A percentile compares a stretch with the other conserved stretches of the same genome.
These are phyloP conservation scores for Calosoma granatense DNA, from an alignment of 1,140 invertebrate genomes.

Conservation along the genomic window DNA sequence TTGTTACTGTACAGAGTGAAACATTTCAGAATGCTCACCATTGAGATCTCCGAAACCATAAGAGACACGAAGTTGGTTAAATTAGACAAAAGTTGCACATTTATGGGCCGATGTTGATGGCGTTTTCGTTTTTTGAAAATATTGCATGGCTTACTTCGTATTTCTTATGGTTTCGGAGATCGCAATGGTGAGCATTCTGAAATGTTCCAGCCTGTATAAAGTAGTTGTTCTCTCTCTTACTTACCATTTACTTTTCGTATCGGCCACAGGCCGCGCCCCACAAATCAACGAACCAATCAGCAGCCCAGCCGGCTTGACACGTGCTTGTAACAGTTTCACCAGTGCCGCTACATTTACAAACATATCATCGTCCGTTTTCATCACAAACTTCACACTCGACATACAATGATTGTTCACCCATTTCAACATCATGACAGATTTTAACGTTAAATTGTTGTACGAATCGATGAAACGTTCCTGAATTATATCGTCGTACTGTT, in stretches of 20 bases:
- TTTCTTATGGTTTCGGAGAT: too few species aligned
- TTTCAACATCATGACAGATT: conserved; percentile 77
- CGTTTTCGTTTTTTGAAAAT: too few species aligned
- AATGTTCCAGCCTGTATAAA: too few species aligned
- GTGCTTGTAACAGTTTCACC: conserved; percentile 32
- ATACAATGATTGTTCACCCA: conserved; percentile 60
- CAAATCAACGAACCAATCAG: conserved; percentile 66
- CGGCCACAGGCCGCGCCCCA: conserved; percentile 57
- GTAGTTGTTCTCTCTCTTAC: too few species aligned
- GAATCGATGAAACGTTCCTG: conserved; percentile 82
- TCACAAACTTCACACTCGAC: conserved; percentile 45
- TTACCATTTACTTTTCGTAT: conserved; percentile 67
- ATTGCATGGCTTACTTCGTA: too few species aligned
- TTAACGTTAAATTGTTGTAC: conserved; percentile 88
- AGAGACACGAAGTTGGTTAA: too few species aligned
- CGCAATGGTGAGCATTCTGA: too few species aligned
- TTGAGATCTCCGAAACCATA: too few species aligned
- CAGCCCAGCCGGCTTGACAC: conserved; percentile 35
- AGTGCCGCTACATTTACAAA: conserved; percentile 60
- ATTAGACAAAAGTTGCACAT: too few species aligned
- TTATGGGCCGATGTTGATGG: too few species aligned
- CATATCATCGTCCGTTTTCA: conserved; percentile 81
- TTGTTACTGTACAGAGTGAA: neutral
- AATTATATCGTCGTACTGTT: conserved; percentile 70
- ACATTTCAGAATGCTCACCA: too few species aligned